A percentile compares a stretch with the other conserved stretches of the same genome.
phyloP scores from a whole-genome alignment of 2,113 vertebrate genomes.

The Dendropsophus ebraccatus region DNA sequence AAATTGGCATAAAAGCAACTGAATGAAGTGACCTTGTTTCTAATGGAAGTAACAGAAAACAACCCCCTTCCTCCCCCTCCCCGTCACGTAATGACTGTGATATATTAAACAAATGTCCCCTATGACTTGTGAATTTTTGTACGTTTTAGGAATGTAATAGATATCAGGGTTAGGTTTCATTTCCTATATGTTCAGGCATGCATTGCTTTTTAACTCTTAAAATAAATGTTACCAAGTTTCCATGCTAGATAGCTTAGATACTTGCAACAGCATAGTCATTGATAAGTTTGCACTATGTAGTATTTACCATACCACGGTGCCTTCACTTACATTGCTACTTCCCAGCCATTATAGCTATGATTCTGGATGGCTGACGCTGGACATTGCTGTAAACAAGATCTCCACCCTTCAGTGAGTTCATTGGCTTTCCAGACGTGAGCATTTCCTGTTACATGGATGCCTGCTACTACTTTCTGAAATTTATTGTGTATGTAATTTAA shows the following conservation, averaged over 20 bases:
- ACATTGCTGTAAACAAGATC: neutral
- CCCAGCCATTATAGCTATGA: neutral
- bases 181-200: neutral
- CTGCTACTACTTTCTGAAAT: neutral
- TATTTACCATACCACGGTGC: neutral
- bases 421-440: neutral
- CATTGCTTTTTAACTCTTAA: conserved; percentile 1
- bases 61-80: neutral
- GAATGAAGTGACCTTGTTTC: conserved; percentile 31
- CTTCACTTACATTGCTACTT: neutral
- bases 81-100: conserved; percentile 7
- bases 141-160: neutral
- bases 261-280: neutral
- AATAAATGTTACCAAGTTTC: neutral
- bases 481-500: neutral
- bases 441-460: no score
- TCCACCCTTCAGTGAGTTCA: neutral
- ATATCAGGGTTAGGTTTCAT: neutral
- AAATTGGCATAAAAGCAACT: conserved; percentile 8
- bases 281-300: neutral
- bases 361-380: neutral
- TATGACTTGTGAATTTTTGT: neutral
- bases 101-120: conserved; percentile 19
- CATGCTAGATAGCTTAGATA: neutral
- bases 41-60: conserved; percentile 38